phyloP scores from a whole-genome alignment of 2,113 vertebrate species.

The Mandrillus leucophaeus region DNA sequence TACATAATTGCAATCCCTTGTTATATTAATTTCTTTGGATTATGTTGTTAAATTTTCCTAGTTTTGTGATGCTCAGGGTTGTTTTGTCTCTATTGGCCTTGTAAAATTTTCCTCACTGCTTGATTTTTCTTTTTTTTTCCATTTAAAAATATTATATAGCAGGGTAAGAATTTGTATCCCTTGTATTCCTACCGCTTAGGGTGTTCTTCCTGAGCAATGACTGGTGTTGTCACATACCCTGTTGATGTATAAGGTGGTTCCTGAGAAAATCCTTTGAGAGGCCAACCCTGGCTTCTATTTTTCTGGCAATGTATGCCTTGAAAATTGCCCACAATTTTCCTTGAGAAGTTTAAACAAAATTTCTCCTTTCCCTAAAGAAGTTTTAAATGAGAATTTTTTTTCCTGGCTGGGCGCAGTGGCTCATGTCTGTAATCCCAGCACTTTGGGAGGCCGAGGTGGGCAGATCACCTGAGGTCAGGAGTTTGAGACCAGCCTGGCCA shows the following conservation, averaged over 20 bases:
- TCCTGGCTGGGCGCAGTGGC: neutral
- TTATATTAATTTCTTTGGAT: slow-evolving; percentile 35
- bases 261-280: neutral
- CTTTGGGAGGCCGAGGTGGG: too few relatives aligned
- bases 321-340: neutral
- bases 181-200: neutral
- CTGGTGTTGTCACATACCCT: neutral
- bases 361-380: neutral
- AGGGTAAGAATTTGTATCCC: slow-evolving; percentile 31
- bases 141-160: slow-evolving; percentile 24
- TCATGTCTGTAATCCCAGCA: too few relatives aligned
- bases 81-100: slow-evolving; percentile 49
- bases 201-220: neutral
- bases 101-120: slow-evolving; percentile 24
- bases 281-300: neutral
- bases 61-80: neutral
- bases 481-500: too few relatives aligned
- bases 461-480: too few relatives aligned
- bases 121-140: neutral
- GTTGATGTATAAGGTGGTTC: neutral
- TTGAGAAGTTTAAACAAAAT: neutral
- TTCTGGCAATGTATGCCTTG: neutral
- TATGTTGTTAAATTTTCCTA: slow-evolving; percentile 1
- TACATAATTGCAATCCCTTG: neutral
- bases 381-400: neutral